Base-by-base conservation (phyloP, 2,113 vertebrate genomes). In the Cottus gobio region DNA sequence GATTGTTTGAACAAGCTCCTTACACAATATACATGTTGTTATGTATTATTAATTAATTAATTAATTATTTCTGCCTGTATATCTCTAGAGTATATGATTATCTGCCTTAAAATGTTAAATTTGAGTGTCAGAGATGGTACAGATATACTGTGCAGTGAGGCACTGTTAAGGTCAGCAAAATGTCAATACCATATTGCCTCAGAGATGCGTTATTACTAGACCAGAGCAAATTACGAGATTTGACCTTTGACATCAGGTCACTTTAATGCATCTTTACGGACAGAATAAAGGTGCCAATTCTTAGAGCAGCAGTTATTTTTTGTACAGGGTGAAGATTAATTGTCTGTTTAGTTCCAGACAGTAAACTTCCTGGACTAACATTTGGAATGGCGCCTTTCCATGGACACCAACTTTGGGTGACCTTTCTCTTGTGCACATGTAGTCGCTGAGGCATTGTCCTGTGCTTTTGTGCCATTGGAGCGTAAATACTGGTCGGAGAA, bases 181-280 rank as follows among this genome's bases (percentile, higher is more conserved):
- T 89, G 48, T 86, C 46, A 76, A 86, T 71, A 62, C 46, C 80
- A 87, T 75, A 62, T 77, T 8, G 48, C 76, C 30, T 60, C 24
- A 4, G 82, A 72, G 77, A 80, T 39, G 69, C 62, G 71, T 85
- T 68, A 82, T 90, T 79, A 86, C 54, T 64, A 67, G 44, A 52
- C 26, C 31, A 73, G 22, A 54, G 63, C 64, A 71, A 86, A 87
- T 73, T 18, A 84, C 70, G 26, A 48, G 70, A 30, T 73, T 36
- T 85, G 75, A 87, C 85, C 82, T 90, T 85, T 89, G 56, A 75
- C 89, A 66, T 36, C 37, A 22, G 7, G 36, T 50, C 77, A 42
- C 81, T 87, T 85, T 85, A 65, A 80, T 82, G 48, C 46, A 20
- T 77, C 74, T 87, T 69, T 74, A 71, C 36, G 31, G 62, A 74